Base-by-base conservation (phyloP, 30 jellyfish, hydroid and myxozoan genomes). In the Sanderia malayensis region DNA sequence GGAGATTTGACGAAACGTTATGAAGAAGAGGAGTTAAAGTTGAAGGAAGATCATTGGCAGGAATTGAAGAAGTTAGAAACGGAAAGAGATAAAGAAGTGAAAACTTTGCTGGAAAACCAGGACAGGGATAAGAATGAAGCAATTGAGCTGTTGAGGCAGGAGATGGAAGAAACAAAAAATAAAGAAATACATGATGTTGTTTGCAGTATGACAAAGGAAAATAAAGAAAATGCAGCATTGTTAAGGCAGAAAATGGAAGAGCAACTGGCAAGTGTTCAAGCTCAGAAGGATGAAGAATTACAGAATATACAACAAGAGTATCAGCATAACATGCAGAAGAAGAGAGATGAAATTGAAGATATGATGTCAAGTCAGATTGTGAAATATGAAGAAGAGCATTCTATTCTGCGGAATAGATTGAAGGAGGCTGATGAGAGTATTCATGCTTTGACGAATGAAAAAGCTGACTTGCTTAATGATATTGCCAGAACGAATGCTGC, bases 121-220 rank as follows among this genome's bases (percentile, higher is more conserved):
- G 94, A 82, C 47, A 82, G 46, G 33, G 46, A 67, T 0, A 82
- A 63, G n/a, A 10, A 44, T 20, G 86, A 44, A 30, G 94, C 57
- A 21, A 7, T 70, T 27, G 83, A 63, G 28, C 6, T 49, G 13
- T 52, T 70, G 67, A 61, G 82, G 29, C 75, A 49, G 32, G 82
- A 70, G 46, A 23, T 82, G 28, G 94, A 82, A 47, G 86, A 79
- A 44, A 87, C 79, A 25, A 80, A 87, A 66, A 79, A 79, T 28
- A 73, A 73, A 58, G 90, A 79, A 31, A 74, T 87, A 4, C 87
- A 64, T 24, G 82, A 73, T 53, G 80, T 60, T 24, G 80, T 84
- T 46, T 62, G 84, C n/a, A 73, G 58, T 28, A 67, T 84, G 95
- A 67, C 80, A 7, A 73, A 65, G 30, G 88, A 84, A 26, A 81